Conservation (phyloP, 2,113 vertebrate genomes). For the Phalacrocorax carbo region DNA sequence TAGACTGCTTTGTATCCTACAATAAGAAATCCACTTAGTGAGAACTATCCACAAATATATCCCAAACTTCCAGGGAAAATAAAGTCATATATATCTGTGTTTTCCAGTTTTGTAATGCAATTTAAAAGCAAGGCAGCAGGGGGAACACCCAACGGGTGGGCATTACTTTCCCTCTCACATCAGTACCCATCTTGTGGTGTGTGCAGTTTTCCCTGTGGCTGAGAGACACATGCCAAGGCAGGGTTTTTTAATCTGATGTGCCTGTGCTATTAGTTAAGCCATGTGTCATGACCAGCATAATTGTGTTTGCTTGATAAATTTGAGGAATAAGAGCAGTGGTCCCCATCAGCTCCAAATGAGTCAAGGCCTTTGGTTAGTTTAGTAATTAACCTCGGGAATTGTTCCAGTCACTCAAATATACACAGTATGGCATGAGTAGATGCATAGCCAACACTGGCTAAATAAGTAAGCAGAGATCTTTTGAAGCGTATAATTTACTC, state of each 20-base stretch:
- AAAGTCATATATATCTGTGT: not conserved
- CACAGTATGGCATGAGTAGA: not conserved
- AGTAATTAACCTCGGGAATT: conserved; percentile 56
- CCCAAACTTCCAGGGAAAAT: not conserved
- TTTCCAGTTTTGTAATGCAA: not conserved
- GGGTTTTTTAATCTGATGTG: not conserved
- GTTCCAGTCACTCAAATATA: conserved; percentile 33
- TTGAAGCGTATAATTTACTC: conserved; percentile 43
- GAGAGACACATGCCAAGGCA: not conserved
- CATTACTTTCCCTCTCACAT: not conserved
- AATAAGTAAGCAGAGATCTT: conserved; percentile 12
- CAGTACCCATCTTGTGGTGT: not conserved
- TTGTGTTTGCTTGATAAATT: conserved; percentile 5
- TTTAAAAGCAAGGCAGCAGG: not conserved
- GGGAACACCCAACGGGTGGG: not conserved
- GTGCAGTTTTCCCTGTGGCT: not conserved
- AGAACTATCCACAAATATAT: not conserved
- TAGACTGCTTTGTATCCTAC: not conserved
- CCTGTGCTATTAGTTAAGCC: not conserved
- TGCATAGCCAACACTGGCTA: not conserved
- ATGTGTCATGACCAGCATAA: not conserved
- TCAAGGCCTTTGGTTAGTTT: conserved; percentile 23
- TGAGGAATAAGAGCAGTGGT: not conserved
- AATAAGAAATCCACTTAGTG: not conserved
- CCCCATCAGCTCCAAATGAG: conserved; percentile 17